phyloP scores from a whole-genome alignment of 1,140 invertebrate genomes.

The Yoshiicerus persimilis region DNA sequence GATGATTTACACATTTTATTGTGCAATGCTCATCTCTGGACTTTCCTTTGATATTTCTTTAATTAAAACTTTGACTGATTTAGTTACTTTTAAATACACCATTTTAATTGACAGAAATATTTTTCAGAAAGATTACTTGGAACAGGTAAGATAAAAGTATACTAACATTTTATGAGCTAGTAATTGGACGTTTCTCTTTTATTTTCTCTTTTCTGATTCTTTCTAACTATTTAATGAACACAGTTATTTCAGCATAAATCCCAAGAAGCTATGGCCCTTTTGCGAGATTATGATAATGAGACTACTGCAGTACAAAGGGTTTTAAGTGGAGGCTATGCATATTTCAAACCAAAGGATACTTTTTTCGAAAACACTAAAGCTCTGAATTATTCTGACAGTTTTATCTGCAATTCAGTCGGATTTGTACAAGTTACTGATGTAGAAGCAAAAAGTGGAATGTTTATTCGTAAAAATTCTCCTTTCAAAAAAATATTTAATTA shows the following conservation, averaged over 20 bases:
- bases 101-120: neutral
- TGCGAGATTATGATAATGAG: neutral
- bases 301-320: neutral
- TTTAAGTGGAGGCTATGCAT: neutral
- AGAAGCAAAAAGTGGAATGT: neutral
- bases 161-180: no score
- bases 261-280: neutral
- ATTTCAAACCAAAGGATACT: neutral
- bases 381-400: neutral
- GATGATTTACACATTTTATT: neutral
- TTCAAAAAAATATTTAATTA: neutral
- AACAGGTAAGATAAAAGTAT: neutral
- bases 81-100: neutral
- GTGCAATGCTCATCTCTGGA: neutral
- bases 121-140: neutral
- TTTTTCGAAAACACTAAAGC: neutral
- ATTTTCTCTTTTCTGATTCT: neutral
- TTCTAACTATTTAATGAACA: neutral
- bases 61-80: neutral
- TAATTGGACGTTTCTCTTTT: neutral
- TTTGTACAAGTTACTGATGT: neutral
- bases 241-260: neutral
- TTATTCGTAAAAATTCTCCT: neutral
- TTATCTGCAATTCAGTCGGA: neutral
- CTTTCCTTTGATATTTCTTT: neutral